A percentile compares a stretch with the other conserved stretches of the same genome.
These are phyloP conservation scores for Elysia crispata DNA, from an alignment of 2,888 invertebrate genomes.

Conservation along the genomic window DNA sequence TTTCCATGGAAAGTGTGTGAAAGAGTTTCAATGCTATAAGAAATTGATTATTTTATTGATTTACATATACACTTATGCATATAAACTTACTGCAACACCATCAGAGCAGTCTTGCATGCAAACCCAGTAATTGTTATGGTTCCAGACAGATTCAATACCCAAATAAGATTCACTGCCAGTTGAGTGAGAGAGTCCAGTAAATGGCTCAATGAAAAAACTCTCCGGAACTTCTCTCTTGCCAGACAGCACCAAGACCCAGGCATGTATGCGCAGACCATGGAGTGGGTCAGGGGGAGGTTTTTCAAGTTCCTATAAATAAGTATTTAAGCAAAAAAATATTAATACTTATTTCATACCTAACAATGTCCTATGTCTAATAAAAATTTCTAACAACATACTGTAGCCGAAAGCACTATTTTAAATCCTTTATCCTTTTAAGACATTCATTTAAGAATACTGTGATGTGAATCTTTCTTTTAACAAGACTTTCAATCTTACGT, in stretches of 20 bases:
- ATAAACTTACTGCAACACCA: slow-evolving; percentile 72
- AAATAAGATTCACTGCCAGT: slow-evolving; percentile 82
- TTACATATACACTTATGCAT: background rate
- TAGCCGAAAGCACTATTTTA: background rate
- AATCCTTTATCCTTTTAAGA: too few relatives aligned
- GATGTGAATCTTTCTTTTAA: too few relatives aligned
- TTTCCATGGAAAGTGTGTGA: background rate
- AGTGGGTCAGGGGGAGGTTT: slow-evolving; percentile 76
- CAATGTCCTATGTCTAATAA: too few relatives aligned
- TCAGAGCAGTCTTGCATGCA: slow-evolving; percentile 78
- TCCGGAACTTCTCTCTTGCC: slow-evolving; percentile 81
- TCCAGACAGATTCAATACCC: slow-evolving; percentile 90
- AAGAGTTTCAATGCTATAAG: background rate
- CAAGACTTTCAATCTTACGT: too few relatives aligned
- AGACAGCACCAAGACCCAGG: slow-evolving; percentile 88
- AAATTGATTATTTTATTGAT: too few relatives aligned
- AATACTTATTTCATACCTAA: too few relatives aligned
- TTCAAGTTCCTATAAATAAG: slow-evolving; percentile 70
- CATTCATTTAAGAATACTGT: too few relatives aligned
- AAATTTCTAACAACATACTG: too few relatives aligned
- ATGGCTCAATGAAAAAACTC: slow-evolving; percentile 90
- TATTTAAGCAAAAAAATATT: too few relatives aligned
- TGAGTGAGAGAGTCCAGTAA: slow-evolving; percentile 85
- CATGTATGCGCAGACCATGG: slow-evolving; percentile 82
- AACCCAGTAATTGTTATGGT: slow-evolving; percentile 85